Base-by-base conservation (phyloP, 2,113 vertebrate genomes). In the Hiodon tergisus region DNA sequence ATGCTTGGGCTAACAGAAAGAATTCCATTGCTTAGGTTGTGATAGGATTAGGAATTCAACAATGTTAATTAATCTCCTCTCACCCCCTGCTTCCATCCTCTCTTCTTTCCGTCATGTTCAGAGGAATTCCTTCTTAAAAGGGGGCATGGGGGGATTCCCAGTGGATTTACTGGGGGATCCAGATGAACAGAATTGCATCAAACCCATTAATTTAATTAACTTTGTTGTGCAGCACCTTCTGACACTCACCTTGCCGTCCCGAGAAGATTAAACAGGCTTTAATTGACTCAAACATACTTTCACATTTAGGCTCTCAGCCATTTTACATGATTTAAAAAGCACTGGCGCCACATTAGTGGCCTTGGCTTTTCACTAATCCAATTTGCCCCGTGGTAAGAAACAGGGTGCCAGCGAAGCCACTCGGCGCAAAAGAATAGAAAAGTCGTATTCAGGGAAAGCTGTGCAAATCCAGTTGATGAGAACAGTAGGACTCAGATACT, bases 391-490 rank as follows among this genome's bases (percentile, higher is more conserved):
- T 85, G 80, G 80, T 82, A 79, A 79, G 79, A 83, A 83, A 85
- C 76, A 82, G 84, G 80, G 83, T 82, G 82, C 76, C 78, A 80
- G 84, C 80, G 59, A 67, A 84, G 82, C 72, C 79, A 80, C 84
- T 85, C 81, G 81, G 74, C 73, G 72, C 73, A 17, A 82, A 76
- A 76, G 83, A 82, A 78, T 69, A 76, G 75, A 31, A 79, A 82
- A 75, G 77, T 75, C 72, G 74, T 75, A 73, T 81, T 80, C 79
- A 73, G 76, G 77, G 17, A 10, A 76, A 77, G 78, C 80, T 79
- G 72, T 77, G 76, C 81, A 83, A 86, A 88, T 88, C 87, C 80
- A 83, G 84, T 86, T 82, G 83, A 84, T 81, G 79, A 83, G 76
- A 80, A 79, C 77, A 81, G 77, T 83, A 17, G 46, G 46, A 6